Base-by-base conservation (phyloP, 2,888 invertebrate species). In the Fragum fragum region DNA sequence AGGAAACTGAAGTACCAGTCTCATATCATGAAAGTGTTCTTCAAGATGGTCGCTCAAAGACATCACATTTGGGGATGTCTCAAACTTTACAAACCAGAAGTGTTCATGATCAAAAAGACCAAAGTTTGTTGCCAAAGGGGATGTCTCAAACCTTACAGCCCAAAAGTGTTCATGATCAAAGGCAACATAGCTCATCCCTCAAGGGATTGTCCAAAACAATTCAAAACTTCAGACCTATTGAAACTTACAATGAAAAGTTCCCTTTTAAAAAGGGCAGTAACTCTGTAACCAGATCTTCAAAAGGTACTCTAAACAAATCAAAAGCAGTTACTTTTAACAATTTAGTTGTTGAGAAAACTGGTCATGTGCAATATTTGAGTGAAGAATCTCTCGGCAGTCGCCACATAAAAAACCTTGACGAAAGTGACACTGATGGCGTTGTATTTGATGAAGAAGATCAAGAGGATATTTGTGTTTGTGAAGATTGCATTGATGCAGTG, bases 121-220 rank as follows among this genome's bases (percentile, higher is more conserved):
- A 36, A 9, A 9, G 32, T 3, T 36, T 36, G 3, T 36, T 9
- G 9, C 9, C 32, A 36, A 36, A 36, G 32, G 32, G 32, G 32
- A 6, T 36, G 32, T 36, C 32, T 36, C 32, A 36, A 36, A 36
- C 32, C 3, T 36, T 36, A 36, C 32, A 36, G 9, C 9, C 32
- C 3, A 36, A 9, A 36, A 26, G 26, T 59, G 6, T 26, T 26
- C 28, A 59, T 6, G 9, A 21, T 6, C 7, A 26, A 16, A 63
- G 61, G 52, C 68, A 72, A 42, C 75, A 59, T 6, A 52, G 76
- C 59, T 57, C 73, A 59, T 63, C 72, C 3, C 75, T 57, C 26
- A 36, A 69, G 53, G 80, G 80, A 18, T 73, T 55, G n/a, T 80
- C 76, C 26, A 69, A 73, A 53, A 68, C 76, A 23, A 52, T 59